Evolutionary conservation across 64 coral and sea anemone genomes (phyloP), one percentile per base, ranked within the genome.

Genomic region (Stichodactyla mertensii): DNA sequence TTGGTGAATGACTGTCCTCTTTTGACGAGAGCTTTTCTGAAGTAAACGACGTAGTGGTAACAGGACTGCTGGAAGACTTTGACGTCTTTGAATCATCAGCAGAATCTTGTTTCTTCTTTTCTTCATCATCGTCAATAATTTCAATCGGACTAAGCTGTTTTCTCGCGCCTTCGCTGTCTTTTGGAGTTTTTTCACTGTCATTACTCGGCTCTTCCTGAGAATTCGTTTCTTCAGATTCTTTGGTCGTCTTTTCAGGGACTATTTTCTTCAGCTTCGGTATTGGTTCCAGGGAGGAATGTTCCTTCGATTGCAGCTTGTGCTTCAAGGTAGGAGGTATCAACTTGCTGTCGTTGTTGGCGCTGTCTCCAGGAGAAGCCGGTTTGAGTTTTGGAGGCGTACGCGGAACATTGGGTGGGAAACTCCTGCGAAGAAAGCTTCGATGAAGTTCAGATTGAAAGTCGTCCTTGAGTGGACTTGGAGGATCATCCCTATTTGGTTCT

Each of bases 81-180:
- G 14, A 28, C 9, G 15, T 4, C 58, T 78, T 82, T 67, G 61
- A 69, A 15, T 69, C 83, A 23, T 61, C 66, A 77, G 88, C 77
- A 15, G 58, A n/a, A 5, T 67, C 52, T 45, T 82, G 85, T 36
- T 86, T 94, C 67, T 88, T 89, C 59, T 92, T 95, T 28, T 92
- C 88, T 56, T 99, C 93, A 26, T 99, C 97, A 18, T 94, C 97
- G 66, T 99, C 97, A 22, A 99, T 61, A 70, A 97, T 89, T 83
- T 97, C 94, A 62, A 93, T 97, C 10, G 91, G 95, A 57, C 82
- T 93, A 61, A 86, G 88, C 16, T 89, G 27, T 27, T 88, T 98
- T 52, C 85, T 57, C 14, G 16, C 15, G 61, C 71, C 27, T 66
- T 92, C 89, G 60, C 58, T 70, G 8, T 85, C 89, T 61, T 53